Evolutionary conservation across 2,888 invertebrate genomes (phyloP).

Genomic region (Oscheius sp.): DNA sequence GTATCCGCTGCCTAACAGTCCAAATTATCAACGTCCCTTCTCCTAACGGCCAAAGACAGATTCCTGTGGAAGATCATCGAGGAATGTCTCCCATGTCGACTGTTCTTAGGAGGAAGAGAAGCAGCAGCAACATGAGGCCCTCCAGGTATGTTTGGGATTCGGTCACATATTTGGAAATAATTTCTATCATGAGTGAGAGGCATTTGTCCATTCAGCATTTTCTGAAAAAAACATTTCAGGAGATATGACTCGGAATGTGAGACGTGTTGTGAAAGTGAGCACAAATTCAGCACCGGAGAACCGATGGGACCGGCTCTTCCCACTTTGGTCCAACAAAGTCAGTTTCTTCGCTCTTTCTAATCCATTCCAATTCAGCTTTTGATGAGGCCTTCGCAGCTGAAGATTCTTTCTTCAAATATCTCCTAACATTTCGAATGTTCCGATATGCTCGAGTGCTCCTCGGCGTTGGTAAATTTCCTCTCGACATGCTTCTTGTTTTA

Average conservation of each 20-base stretch:
- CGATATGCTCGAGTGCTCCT: conserved; percentile 49
- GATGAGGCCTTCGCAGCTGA: conserved; percentile 59
- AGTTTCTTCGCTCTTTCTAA: too few species aligned
- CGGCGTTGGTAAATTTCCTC: conserved; percentile 50
- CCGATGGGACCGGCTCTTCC: conserved; percentile 37
- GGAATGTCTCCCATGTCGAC: conserved; percentile 17
- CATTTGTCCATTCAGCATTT: not conserved
- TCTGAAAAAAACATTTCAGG: conserved; percentile 10
- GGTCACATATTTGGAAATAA: not conserved
- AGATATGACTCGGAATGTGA: conserved; percentile 64
- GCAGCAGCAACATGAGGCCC: conserved; percentile 21
- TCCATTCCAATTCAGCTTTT: conserved; percentile 49
- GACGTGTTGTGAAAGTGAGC: conserved; percentile 61
- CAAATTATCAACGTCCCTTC: conserved; percentile 50
- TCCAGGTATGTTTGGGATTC: conserved; percentile 18
- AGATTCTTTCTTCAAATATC: conserved; percentile 49
- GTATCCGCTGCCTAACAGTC: conserved; percentile 86
- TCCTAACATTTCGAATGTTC: conserved; percentile 58
- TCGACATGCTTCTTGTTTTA: conserved; percentile 45
- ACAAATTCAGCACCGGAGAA: conserved; percentile 37
- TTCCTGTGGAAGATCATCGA: conserved; percentile 10
- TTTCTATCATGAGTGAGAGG: not conserved
- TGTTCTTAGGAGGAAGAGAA: conserved; percentile 30
- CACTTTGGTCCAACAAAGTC: conserved; percentile 45
- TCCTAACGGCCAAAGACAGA: conserved; percentile 7